Evolutionary conservation across 35 echinoderm and acorn worm genomes (phyloP).

Genomic region (Diadema setosum): DNA sequence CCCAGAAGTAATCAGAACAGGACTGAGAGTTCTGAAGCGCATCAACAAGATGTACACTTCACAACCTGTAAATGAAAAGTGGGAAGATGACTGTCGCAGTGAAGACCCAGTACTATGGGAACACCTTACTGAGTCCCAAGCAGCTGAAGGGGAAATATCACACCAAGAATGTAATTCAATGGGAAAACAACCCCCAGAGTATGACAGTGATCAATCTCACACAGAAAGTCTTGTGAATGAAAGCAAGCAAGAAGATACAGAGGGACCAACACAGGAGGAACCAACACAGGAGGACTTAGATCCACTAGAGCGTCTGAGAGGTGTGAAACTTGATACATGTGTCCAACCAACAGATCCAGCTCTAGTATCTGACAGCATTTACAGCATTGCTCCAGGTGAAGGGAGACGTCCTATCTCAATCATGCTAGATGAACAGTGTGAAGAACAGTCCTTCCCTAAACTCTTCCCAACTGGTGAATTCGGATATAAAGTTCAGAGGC

Average conservation of each 20-base stretch:
- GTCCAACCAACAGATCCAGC: neutral
- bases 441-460: neutral
- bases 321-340: neutral
- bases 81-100: neutral
- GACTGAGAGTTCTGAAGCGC: neutral
- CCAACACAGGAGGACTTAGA: neutral
- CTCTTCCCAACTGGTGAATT: neutral
- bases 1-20: neutral
- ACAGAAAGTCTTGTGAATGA: neutral
- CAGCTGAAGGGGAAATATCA: neutral
- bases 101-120: neutral
- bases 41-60: slow-evolving; percentile 12
- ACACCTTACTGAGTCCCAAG: neutral
- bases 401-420: neutral
- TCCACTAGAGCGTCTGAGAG: neutral
- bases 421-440: neutral
- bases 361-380: neutral
- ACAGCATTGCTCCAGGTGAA: neutral
- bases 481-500: neutral
- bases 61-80: neutral
- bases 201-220: no score
- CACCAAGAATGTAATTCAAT: neutral
- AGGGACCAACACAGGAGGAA: neutral
- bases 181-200: no score
- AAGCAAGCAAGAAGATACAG: neutral